These are phyloP conservation scores for Silurus lanzhouensis DNA, from an alignment of 2,797 vertebrate genomes.

Conservation along the genomic window DNA sequence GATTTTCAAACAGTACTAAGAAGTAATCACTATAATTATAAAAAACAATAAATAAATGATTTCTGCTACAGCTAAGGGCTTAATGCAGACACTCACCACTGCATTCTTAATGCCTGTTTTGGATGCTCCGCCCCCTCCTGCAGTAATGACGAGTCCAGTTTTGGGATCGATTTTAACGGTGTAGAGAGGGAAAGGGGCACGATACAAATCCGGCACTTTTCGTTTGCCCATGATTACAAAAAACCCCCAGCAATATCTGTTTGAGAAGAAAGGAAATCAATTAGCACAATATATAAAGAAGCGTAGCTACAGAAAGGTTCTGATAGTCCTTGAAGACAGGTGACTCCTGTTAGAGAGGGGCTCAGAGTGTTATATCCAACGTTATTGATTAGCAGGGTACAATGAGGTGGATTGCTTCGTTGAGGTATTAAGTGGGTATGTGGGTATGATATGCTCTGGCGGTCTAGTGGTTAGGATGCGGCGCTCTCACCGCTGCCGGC, in stretches of 20 bases:
- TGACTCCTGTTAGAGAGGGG: no score
- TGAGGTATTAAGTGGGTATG: no score
- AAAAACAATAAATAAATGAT: not conserved
- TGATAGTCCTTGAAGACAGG: no score
- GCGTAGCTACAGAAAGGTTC: no score
- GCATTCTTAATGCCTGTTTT: conserved; percentile 94
- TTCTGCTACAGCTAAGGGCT: not conserved
- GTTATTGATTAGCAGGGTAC: no score
- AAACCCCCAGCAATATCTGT: conserved; percentile 6
- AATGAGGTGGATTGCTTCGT: no score
- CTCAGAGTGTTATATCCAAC: no score
- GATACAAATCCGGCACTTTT: conserved; percentile 83
- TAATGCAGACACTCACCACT: conserved; percentile 71
- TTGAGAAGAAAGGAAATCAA: not conserved
- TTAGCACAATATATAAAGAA: no score
- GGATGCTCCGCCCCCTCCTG: conserved; percentile 90
- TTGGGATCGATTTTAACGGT: conserved; percentile 80
- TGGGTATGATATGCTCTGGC: no score
- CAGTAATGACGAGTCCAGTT: conserved; percentile 81
- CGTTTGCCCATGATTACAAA: conserved; percentile 78
- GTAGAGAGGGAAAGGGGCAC: conserved; percentile 93
- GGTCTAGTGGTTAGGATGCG: no score
- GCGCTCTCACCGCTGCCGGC: no score
- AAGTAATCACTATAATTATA: not conserved
- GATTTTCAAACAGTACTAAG: not conserved